phyloP scores from a whole-genome alignment of 2,888 invertebrate species.

The Sphaerophoria rueppellii region DNA sequence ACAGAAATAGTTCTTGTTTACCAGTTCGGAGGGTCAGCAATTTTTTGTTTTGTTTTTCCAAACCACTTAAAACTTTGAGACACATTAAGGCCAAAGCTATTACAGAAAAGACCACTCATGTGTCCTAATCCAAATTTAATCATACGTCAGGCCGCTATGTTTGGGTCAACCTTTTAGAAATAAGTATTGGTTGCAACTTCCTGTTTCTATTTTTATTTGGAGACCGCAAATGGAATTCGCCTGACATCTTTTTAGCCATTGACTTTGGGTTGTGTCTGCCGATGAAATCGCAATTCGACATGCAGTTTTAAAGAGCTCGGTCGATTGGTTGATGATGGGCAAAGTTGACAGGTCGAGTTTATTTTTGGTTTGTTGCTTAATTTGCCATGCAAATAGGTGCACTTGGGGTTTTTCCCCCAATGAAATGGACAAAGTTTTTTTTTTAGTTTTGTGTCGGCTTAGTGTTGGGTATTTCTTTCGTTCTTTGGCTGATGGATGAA shows the following conservation, averaged over 20 bases:
- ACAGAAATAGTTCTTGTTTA: conserved; percentile 23
- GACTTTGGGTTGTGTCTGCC: conserved; percentile 42
- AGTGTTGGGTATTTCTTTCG: neutral
- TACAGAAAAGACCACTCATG: neutral
- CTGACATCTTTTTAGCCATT: conserved; percentile 42
- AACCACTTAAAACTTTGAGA: neutral
- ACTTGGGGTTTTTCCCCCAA: conserved; percentile 33
- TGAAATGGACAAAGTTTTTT: conserved; percentile 23
- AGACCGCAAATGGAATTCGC: conserved; percentile 15
- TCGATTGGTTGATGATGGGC: neutral
- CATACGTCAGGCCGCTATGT: neutral
- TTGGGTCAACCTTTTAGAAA: conserved; percentile 41
- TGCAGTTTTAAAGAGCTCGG: conserved; percentile 12
- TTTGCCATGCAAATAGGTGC: conserved; percentile 41
- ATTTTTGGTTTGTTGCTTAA: conserved; percentile 15
- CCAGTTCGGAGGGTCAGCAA: neutral
- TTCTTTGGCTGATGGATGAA: neutral
- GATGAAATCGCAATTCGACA: conserved; percentile 32
- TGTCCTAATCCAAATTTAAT: conserved; percentile 9
- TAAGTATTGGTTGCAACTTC: conserved; percentile 38
- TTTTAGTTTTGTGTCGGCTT: conserved; percentile 30
- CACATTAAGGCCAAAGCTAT: conserved; percentile 16
- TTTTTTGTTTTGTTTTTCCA: conserved; percentile 10
- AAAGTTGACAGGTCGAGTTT: conserved; percentile 39
- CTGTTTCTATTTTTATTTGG: conserved; percentile 46